Base-by-base conservation (phyloP, 2,113 vertebrate species). In the Zapus hudsonius region DNA sequence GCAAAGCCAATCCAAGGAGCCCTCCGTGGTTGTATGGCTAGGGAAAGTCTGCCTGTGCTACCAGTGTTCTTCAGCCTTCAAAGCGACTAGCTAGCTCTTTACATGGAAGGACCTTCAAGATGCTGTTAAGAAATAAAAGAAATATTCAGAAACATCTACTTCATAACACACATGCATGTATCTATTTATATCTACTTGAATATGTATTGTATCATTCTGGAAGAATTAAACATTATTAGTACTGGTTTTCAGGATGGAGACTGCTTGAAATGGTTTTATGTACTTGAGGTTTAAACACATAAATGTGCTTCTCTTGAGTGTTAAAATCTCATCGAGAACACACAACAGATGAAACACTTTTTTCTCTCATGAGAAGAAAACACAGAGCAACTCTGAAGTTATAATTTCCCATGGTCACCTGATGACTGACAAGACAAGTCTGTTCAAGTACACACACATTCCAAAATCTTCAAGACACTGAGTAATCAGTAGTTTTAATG, bases 401-500 rank as follows among this genome's bases (percentile, higher is more conserved):
- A 27, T 0, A 73, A 17, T 69, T 81, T 87, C 79, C 84, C 36
- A 20, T 20, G 70, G 73, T 66, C 63, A 61, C 59, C 5, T 76
- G 57, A 59, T 27, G 52, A 44, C 19, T 82, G 11, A 81, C 2
- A 36, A 78, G 69, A 89, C 36, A 23, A 38, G 12, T 74, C 33
- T 7, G 2, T 78, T 75, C 72, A 40, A 52, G 70, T 36, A 87
- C 5, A 86, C 29, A 44, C 5, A 42, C 70, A 81, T 38, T 90
- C 83, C 70, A 90, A 89, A 93, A 87, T 23, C 4, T 72, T 67
- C 40, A 91, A 92, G 86, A 93, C 3, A 42, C 33, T 64, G 61
- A 95, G 92, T 95, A 90, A 85, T 96, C 91, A 94, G 89, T 93
- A 95, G 90, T 92, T 93, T 91, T 70, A 91, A 85, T 55, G 52